Percentiles rank a stretch among this genome's conserved stretches.
phyloP scores from a whole-genome alignment of 2,113 vertebrate genomes.

The Triplophysa siluroides region DNA sequence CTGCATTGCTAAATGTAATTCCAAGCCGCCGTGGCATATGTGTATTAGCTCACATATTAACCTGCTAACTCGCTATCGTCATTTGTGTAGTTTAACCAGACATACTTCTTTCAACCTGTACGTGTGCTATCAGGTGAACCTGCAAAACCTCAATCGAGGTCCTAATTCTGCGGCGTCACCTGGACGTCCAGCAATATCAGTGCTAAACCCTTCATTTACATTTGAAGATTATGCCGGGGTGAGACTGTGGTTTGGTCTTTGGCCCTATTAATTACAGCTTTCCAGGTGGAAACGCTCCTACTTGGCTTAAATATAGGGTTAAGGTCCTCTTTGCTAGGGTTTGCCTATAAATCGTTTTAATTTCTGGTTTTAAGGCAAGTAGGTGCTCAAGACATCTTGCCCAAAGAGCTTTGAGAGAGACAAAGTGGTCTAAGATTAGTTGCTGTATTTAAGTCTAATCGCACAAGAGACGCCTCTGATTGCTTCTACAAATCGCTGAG shows the following conservation, averaged over 20 bases:
- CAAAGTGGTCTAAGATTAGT: conserved; percentile 70
- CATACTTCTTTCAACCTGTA: background rate
- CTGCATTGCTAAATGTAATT: conserved; percentile 5
- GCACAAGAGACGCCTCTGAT: conserved; percentile 11
- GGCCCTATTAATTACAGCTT: conserved; percentile 66
- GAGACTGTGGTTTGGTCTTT: conserved; percentile 55
- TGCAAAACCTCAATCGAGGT: conserved; percentile 68
- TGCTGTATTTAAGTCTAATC: conserved; percentile 32
- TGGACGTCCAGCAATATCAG: conserved; percentile 64
- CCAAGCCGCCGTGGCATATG: conserved; percentile 18
- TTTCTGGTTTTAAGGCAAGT: conserved; percentile 67
- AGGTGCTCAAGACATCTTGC: conserved; percentile 48
- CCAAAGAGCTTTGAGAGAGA: conserved; percentile 62
- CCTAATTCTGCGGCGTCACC: conserved; percentile 57
- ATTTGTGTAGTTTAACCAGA: background rate
- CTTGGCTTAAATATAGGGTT: conserved; percentile 65
- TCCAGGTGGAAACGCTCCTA: conserved; percentile 67
- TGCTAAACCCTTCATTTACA: conserved; percentile 65
- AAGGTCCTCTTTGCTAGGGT: conserved; percentile 55
- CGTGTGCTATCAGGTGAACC: conserved; percentile 54
- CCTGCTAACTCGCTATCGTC: conserved; percentile 1
- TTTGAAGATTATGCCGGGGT: conserved; percentile 70
- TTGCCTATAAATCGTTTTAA: conserved; percentile 70
- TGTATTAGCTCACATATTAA: conserved; percentile 4
- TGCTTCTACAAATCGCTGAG: background rate